Conservation (phyloP, 2,888 invertebrate species). For the Volucella inanis region DNA sequence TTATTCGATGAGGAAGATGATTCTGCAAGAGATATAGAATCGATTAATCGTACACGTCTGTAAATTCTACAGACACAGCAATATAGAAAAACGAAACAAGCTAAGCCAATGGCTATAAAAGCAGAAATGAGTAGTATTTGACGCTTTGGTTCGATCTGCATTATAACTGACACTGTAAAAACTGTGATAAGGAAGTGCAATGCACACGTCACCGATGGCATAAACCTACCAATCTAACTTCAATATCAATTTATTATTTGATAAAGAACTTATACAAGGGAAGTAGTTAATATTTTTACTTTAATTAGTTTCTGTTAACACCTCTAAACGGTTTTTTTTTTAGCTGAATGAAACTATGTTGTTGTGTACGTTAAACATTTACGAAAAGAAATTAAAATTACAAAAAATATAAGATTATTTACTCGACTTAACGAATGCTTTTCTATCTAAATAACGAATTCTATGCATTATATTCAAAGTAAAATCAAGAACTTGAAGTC, state of each 20-base stretch:
- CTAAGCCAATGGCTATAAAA: constrained; percentile 38
- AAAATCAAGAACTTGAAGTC: no score
- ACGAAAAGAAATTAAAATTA: no score
- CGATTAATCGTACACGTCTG: constrained; percentile 31
- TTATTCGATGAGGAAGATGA: constrained; percentile 37
- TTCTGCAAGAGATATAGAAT: constrained; percentile 63
- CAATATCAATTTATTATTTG: neutral
- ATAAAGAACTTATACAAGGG: no score
- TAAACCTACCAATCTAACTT: constrained; percentile 16
- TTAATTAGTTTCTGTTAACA: neutral
- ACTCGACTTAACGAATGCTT: no score
- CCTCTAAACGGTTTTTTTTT: neutral
- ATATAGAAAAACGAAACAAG: constrained; percentile 41
- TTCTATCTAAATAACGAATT: no score
- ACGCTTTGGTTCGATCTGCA: constrained; percentile 40
- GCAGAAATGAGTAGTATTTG: constrained; percentile 21
- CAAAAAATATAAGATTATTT: no score
- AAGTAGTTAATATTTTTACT: no score
- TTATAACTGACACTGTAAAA: constrained; percentile 16
- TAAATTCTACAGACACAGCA: constrained; percentile 44
- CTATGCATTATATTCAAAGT: neutral
- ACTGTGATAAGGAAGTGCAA: neutral
- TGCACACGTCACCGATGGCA: neutral
- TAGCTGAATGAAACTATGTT: neutral
- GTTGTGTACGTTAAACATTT: no score